Conservation (phyloP, 2,113 vertebrate genomes). For the Hippotragus niger region DNA sequence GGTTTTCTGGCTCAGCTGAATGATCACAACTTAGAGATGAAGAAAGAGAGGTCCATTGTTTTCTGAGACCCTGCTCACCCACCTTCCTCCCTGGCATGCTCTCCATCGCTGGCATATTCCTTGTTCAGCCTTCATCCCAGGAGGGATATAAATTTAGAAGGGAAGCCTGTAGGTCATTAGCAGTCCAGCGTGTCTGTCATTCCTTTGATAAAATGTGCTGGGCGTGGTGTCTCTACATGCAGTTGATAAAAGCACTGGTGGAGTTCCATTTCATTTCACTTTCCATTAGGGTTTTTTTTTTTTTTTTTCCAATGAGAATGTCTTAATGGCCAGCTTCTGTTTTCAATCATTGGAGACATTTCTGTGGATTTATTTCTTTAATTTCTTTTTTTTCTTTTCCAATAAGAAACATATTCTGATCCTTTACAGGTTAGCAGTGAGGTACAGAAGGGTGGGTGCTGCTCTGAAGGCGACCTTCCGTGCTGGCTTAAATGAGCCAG, state of each 20-base stretch:
- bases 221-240: slow-evolving; percentile 69
- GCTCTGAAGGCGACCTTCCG: neutral
- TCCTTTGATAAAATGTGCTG: slow-evolving; percentile 72
- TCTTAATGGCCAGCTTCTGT: slow-evolving; percentile 72
- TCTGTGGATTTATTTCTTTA: slow-evolving; percentile 67
- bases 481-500: slow-evolving; percentile 49
- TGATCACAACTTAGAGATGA: neutral
- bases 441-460: slow-evolving; percentile 16
- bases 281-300: slow-evolving; percentile 50
- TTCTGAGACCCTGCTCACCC: neutral
- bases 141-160: slow-evolving; percentile 51
- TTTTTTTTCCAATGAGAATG: slow-evolving; percentile 27
- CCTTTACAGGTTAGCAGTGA: slow-evolving; percentile 47
- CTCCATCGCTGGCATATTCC: neutral
- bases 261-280: slow-evolving; percentile 68
- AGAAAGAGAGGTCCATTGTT: neutral
- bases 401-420: slow-evolving; percentile 71
- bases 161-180: slow-evolving; percentile 72
- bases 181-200: slow-evolving; percentile 60
- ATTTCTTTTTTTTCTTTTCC: slow-evolving; percentile 56
- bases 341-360: slow-evolving; percentile 74
- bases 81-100: neutral
- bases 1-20: neutral
- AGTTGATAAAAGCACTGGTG: slow-evolving; percentile 63
- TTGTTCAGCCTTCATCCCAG: neutral